Conservation (phyloP, 2,797 vertebrate species). For the Pseudotriccus pelzelni region DNA sequence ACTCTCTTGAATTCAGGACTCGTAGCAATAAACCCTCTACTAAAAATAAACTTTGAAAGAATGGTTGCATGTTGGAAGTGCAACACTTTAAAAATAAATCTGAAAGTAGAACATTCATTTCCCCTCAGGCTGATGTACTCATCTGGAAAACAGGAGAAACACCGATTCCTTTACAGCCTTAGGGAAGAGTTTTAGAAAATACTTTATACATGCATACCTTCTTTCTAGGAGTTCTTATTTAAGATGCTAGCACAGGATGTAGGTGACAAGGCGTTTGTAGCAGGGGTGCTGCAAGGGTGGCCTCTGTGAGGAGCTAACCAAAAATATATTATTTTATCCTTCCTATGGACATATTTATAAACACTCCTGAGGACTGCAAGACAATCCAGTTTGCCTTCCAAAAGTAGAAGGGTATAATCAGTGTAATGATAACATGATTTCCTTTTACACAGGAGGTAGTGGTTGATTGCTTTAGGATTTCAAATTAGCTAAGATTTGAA, state of each 20-base stretch:
- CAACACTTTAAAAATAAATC: neutral
- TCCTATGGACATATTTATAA: neutral
- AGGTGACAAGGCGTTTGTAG: neutral
- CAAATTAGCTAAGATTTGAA: neutral
- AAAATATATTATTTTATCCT: neutral
- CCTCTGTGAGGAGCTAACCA: neutral
- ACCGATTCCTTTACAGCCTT: neutral
- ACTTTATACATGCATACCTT: neutral
- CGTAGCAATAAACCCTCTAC: neutral
- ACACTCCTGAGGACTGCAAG: neutral
- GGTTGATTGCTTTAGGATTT: neutral
- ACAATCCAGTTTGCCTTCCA: neutral
- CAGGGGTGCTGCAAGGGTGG: neutral
- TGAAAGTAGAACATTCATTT: neutral
- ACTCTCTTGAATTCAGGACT: neutral
- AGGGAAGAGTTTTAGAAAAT: neutral
- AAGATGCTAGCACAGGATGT: accelerated
- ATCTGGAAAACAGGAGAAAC: neutral
- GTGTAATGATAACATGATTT: neutral
- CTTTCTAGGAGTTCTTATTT: neutral
- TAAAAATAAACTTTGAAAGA: neutral
- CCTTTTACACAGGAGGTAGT: neutral
- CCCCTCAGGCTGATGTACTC: neutral
- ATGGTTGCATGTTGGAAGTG: neutral
- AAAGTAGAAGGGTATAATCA: neutral